Conservation (phyloP, 2,888 invertebrate genomes). For the Nebria salina region DNA sequence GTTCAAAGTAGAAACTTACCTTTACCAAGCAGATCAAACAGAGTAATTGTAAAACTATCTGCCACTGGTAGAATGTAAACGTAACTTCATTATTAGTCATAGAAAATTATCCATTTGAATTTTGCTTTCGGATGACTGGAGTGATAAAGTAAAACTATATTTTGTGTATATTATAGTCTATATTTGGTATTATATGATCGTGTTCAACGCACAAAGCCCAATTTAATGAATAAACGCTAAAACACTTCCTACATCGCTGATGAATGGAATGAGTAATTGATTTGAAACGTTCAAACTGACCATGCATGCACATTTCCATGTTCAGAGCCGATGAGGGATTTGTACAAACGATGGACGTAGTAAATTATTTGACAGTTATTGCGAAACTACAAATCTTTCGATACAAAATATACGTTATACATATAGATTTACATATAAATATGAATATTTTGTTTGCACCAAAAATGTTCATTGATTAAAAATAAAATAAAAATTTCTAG, state of each 20-base stretch:
- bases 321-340: slow-evolving; percentile 9
- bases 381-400: slow-evolving; percentile 6
- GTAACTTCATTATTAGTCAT: neutral
- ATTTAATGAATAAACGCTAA: slow-evolving; percentile 43
- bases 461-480: too few relatives aligned
- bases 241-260: slow-evolving; percentile 30
- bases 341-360: neutral
- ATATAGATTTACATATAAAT: too few relatives aligned
- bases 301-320: neutral
- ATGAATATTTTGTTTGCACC: too few relatives aligned
- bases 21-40: too few relatives aligned
- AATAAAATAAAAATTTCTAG: too few relatives aligned
- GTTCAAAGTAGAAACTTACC: too few relatives aligned
- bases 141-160: neutral
- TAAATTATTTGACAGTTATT: slow-evolving; percentile 18
- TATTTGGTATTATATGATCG: neutral
- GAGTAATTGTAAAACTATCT: too few relatives aligned
- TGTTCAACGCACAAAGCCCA: slow-evolving; percentile 36
- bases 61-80: too few relatives aligned
- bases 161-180: neutral
- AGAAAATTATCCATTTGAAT: neutral
- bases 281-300: slow-evolving; percentile 16
- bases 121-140: neutral
- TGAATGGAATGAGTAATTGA: slow-evolving; percentile 41
- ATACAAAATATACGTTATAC: too few relatives aligned